Percentiles rank a stretch among this genome's conserved stretches.
Conservation (phyloP, 1,140 invertebrate genomes). For the Coptotermes formosanus region DNA sequence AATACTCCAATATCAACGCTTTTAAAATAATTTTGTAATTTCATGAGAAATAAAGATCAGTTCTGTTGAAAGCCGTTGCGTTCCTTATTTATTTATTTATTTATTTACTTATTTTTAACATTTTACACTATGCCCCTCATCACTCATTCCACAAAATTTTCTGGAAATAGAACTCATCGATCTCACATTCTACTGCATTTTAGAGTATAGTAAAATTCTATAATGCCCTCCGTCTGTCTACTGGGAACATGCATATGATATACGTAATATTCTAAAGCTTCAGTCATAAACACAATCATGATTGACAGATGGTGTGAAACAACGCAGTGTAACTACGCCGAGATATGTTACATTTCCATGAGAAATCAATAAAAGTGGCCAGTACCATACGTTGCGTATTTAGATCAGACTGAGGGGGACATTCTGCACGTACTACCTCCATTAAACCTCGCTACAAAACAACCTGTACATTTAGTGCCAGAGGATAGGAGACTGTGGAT, state of each 20-base stretch:
- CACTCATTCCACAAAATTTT: too few relatives aligned
- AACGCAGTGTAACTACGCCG: too few relatives aligned
- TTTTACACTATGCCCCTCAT: too few relatives aligned
- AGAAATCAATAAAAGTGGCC: neutral
- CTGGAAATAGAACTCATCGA: neutral
- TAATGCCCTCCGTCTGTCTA: neutral
- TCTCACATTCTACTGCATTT: neutral
- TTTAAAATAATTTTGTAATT: too few relatives aligned
- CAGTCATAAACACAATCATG: neutral
- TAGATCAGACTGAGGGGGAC: neutral
- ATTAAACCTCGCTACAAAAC: conserved; percentile 8
- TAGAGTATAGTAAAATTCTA: neutral
- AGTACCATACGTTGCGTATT: neutral
- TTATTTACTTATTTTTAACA: too few relatives aligned
- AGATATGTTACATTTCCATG: neutral
- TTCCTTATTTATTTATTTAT: too few relatives aligned
- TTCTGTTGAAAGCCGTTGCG: too few relatives aligned
- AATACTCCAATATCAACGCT: too few relatives aligned
- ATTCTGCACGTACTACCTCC: neutral
- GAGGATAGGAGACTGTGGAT: neutral
- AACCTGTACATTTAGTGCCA: neutral
- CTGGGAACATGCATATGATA: neutral
- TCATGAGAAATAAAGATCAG: too few relatives aligned
- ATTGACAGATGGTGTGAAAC: conserved; percentile 6
- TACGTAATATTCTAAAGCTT: neutral